A percentile compares a stretch with the other conserved stretches of the same genome.
Conservation (phyloP, 2,888 invertebrate genomes). For the Caenorhabditis wallacei region DNA sequence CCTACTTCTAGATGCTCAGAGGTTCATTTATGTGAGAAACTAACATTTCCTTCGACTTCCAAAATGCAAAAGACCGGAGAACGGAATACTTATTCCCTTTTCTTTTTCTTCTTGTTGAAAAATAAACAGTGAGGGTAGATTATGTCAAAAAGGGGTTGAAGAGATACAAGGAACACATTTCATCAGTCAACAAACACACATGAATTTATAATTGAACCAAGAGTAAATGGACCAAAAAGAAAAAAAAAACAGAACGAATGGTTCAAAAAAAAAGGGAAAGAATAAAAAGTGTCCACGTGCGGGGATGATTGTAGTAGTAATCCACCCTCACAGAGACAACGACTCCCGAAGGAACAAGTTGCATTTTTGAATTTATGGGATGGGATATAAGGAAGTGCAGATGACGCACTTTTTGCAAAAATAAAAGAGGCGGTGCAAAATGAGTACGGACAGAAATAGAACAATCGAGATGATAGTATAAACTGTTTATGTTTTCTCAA, state of each 20-base stretch:
- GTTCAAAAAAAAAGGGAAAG: constrained; percentile 26
- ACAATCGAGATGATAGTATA: not conserved
- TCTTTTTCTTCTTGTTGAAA: constrained; percentile 25
- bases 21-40: constrained; percentile 52
- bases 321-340: constrained; percentile 59
- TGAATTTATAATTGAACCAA: constrained; percentile 43
- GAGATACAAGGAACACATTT: constrained; percentile 39
- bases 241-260: not conserved
- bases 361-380: constrained; percentile 48
- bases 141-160: constrained; percentile 5
- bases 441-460: constrained; percentile 20
- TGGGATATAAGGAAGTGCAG: constrained; percentile 53
- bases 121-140: constrained; percentile 49
- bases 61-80: constrained; percentile 44
- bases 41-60: constrained; percentile 1
- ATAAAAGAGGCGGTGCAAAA: constrained; percentile 17
- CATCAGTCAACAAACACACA: constrained; percentile 45
- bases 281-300: constrained; percentile 33
- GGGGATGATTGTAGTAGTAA: not conserved
- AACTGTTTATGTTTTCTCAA: too few species aligned
- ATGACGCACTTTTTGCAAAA: constrained; percentile 35
- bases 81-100: constrained; percentile 25
- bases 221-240: not conserved
- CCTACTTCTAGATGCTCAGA: constrained; percentile 20
- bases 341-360: constrained; percentile 55